Evolutionary conservation across 2,797 vertebrate genomes (phyloP).

Genomic region (Taeniopygia guttata): DNA sequence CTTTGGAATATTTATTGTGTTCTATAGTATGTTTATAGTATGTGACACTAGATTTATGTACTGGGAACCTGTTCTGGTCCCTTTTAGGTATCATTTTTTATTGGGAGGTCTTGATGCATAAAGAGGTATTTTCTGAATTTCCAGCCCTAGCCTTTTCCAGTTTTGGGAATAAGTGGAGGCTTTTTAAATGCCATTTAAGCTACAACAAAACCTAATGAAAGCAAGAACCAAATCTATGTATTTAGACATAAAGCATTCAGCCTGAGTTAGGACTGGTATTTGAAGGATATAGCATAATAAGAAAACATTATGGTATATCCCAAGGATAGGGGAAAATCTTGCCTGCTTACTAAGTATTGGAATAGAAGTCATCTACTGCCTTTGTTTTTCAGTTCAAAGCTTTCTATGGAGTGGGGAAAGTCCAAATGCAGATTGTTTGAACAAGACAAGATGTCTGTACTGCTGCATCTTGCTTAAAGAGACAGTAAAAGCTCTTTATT

Average conservation of each 20-base stretch:
- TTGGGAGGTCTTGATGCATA: not conserved
- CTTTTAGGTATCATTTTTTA: not conserved
- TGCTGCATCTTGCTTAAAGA: not conserved
- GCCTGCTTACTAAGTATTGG: not conserved
- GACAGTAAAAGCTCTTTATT: not conserved
- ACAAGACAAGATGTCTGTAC: not conserved
- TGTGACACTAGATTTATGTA: not conserved
- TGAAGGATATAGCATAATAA: not conserved
- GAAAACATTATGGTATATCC: not conserved
- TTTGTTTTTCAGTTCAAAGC: not conserved
- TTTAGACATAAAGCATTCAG: not conserved
- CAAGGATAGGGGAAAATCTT: not conserved
- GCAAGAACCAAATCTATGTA: not conserved
- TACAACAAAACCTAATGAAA: not conserved
- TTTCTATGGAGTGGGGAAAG: not conserved
- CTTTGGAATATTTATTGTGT: not conserved
- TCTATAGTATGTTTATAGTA: not conserved
- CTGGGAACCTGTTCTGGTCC: not conserved
- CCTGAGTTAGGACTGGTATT: not conserved
- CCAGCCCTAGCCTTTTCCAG: not conserved
- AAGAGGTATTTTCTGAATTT: not conserved
- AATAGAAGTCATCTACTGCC: not conserved
- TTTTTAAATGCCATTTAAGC: not conserved
- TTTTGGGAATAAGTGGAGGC: not conserved
- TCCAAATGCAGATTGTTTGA: not conserved